These are phyloP conservation scores for Stegostoma tigrinum DNA, from an alignment of 2,113 vertebrate species.

Conservation along the genomic window DNA sequence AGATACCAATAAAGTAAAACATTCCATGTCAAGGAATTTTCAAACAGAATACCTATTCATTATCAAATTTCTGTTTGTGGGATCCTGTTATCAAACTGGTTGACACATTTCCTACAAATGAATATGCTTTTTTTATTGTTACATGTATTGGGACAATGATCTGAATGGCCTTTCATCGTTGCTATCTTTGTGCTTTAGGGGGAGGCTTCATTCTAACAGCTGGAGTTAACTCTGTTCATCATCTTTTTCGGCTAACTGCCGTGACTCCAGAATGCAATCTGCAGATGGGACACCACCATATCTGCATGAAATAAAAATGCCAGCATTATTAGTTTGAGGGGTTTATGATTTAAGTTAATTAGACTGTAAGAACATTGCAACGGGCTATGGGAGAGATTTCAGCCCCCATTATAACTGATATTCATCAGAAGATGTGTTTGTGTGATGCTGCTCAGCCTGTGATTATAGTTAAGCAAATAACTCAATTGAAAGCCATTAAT, in stretches of 20 bases:
- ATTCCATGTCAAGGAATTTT: not conserved
- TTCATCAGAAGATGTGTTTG: not conserved
- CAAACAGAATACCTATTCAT: not conserved
- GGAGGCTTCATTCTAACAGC: not conserved
- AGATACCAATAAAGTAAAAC: too few relatives aligned
- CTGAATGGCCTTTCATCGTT: not conserved
- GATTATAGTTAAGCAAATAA: not conserved
- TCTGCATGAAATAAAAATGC: not conserved
- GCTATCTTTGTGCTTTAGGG: not conserved
- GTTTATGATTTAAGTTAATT: slow-evolving; percentile 4
- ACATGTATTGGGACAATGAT: not conserved
- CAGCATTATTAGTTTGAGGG: not conserved
- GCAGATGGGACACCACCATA: not conserved
- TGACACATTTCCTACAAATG: not conserved
- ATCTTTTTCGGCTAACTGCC: not conserved
- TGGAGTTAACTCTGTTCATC: too few relatives aligned
- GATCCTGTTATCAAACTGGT: not conserved
- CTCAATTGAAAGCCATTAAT: not conserved
- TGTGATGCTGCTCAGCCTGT: not conserved
- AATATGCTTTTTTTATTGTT: not conserved
- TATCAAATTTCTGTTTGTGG: not conserved
- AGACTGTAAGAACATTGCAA: not conserved
- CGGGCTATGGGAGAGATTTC: not conserved
- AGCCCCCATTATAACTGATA: not conserved
- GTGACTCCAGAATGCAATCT: not conserved